phyloP scores from a whole-genome alignment of 2,888 invertebrate species.

The Phaonia tiefii region DNA sequence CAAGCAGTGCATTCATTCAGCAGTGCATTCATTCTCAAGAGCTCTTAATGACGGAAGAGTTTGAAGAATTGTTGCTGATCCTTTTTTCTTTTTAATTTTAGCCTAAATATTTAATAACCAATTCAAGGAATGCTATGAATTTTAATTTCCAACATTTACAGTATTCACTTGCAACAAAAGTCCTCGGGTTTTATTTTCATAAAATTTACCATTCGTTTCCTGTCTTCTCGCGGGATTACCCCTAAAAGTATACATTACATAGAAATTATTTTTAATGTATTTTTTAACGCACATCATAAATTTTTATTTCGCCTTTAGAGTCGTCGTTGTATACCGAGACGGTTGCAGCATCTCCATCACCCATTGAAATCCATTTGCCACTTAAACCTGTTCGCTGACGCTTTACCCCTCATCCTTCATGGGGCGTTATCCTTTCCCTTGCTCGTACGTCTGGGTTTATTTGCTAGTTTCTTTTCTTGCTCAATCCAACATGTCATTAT shows the following conservation, averaged over 20 bases:
- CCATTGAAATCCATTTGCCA: background rate
- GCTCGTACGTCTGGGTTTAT: background rate
- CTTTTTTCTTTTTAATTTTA: too few relatives aligned
- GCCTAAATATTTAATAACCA: background rate
- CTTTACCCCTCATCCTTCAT: background rate
- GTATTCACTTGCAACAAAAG: background rate
- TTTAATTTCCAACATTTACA: constrained; percentile 17
- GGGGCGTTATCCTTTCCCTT: background rate
- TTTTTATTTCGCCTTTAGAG: constrained; percentile 41
- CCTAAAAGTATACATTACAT: constrained; percentile 50
- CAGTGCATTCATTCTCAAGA: too few relatives aligned
- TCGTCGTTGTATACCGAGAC: background rate
- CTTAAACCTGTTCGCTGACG: constrained; percentile 8
- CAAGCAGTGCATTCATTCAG: background rate
- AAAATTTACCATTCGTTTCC: constrained; percentile 9
- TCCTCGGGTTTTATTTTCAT: background rate
- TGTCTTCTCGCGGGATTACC: background rate
- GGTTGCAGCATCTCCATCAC: background rate
- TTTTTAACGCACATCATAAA: constrained; percentile 35
- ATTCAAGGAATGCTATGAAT: constrained; percentile 11
- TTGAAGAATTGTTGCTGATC: too few relatives aligned
- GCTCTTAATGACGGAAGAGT: too few relatives aligned
- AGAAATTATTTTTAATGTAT: constrained; percentile 43
- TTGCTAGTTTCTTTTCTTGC: constrained; percentile 3
- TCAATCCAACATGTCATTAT: constrained; percentile 65